Evolutionary conservation across 2,797 vertebrate species (phyloP), one percentile per base, ranked within the genome.

Genomic region (Falco peregrinus): DNA sequence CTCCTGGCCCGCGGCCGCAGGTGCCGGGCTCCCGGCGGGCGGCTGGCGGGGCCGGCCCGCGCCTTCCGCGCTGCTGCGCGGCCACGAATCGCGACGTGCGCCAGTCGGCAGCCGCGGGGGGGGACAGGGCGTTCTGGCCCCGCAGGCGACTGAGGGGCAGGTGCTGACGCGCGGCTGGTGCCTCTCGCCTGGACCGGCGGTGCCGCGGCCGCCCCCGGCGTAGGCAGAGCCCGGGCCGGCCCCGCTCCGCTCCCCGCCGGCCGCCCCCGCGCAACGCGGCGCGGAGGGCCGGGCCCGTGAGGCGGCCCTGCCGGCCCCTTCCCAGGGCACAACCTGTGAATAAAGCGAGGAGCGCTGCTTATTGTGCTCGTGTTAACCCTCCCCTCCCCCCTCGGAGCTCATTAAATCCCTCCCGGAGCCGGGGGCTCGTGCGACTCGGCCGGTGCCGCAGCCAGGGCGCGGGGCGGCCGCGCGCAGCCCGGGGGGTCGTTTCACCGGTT

Each of bases 391-490:
- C 91, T 85, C 90, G 97, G 97, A 98, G 96, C 98, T 98, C 98
- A 98, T 98, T 98, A 98, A 97, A 98, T 97, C 97, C 97, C 97
- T 97, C 94, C 95, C 97, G 96, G 96, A 94, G 94, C 85, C 59
- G 10, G 19, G 54, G 56, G 22, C 33, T 54, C 26, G 41, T 33
- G 43, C 84, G 11, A 43, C 64, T 15, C 84, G 25, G 86, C 80
- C 73, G 51, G 53, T 59, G 39, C 69, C 53, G 53, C 65, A 82
- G 63, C 93, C 74, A 2, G 33, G 47, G 16, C 64, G 45, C 85
- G 18, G 67, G 70, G 64, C 51, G 33, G 73, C 71, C 61, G 81
- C 84, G 64, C 81, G 5, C 81, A 91, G 87, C 75, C 82, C 90
- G n/a, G 47, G 78, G 50, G 81, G 37, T 97, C 91, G 93, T 97